phyloP scores from a whole-genome alignment of 2,797 vertebrate genomes.

The Neopelma chrysocephalum region DNA sequence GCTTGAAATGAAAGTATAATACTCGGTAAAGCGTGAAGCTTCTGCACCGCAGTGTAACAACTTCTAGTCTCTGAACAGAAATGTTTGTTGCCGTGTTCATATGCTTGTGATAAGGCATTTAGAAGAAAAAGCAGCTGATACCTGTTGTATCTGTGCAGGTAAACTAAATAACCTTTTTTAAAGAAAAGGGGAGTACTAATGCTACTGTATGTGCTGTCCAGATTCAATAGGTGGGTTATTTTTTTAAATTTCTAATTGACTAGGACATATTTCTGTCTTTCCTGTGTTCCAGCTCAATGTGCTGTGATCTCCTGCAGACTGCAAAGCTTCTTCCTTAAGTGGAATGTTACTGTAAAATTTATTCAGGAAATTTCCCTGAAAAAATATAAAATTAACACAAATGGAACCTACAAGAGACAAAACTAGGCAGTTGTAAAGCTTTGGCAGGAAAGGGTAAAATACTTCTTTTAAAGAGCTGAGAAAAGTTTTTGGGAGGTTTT shows the following conservation, averaged over 20 bases:
- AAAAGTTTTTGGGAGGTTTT: neutral
- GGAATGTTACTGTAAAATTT: neutral
- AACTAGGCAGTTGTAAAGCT: neutral
- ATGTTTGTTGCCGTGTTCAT: neutral
- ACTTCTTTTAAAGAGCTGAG: neutral
- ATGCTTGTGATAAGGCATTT: neutral
- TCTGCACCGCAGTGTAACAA: too few species aligned
- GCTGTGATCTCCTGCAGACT: neutral
- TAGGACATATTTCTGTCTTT: neutral
- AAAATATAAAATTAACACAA: neutral
- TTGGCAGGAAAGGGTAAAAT: neutral
- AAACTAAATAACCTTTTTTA: neutral
- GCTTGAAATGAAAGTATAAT: too few species aligned
- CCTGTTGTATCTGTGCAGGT: neutral
- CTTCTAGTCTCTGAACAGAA: neutral
- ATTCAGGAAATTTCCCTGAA: neutral
- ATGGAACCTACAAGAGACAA: neutral
- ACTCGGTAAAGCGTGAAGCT: too few species aligned
- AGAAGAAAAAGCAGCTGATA: neutral
- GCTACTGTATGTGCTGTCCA: rapidly evolving
- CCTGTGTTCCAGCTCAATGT: neutral
- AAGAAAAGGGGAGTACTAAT: neutral
- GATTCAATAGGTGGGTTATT: neutral
- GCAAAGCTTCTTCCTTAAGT: neutral
- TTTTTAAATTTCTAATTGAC: neutral